phyloP scores from a whole-genome alignment of 1,140 invertebrate genomes.

The Mamestra configurata region DNA sequence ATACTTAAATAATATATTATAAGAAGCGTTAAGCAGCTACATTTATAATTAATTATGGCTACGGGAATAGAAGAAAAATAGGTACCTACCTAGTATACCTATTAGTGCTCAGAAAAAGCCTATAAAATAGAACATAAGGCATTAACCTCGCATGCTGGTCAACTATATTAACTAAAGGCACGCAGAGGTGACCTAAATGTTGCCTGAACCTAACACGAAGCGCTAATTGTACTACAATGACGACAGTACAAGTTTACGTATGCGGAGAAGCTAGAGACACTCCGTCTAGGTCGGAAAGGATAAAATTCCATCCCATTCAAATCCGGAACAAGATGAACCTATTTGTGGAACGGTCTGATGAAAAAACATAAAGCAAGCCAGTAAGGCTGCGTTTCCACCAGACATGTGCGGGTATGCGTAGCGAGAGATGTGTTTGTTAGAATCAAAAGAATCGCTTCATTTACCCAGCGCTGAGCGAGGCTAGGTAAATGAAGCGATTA shows the following conservation, averaged over 20 bases:
- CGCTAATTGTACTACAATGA: constrained; percentile 25
- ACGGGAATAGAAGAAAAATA: too few relatives aligned
- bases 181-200: constrained; percentile 38
- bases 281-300: constrained; percentile 5
- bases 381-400: too few relatives aligned
- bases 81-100: too few relatives aligned
- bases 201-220: constrained; percentile 11
- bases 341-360: not conserved
- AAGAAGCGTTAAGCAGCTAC: too few relatives aligned
- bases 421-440: too few relatives aligned
- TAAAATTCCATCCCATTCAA: constrained; percentile 17
- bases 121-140: not conserved
- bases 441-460: too few relatives aligned
- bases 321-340: not conserved
- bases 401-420: too few relatives aligned
- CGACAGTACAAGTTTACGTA: constrained; percentile 4
- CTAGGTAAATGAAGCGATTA: too few relatives aligned
- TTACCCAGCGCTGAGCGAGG: too few relatives aligned
- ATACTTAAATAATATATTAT: too few relatives aligned
- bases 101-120: not conserved
- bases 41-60: too few relatives aligned
- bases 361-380: too few relatives aligned
- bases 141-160: constrained; percentile 28
- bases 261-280: constrained; percentile 24
- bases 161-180: constrained; percentile 11